Base-by-base conservation (phyloP, 2,888 invertebrate species). In the Euzetes globulus region DNA sequence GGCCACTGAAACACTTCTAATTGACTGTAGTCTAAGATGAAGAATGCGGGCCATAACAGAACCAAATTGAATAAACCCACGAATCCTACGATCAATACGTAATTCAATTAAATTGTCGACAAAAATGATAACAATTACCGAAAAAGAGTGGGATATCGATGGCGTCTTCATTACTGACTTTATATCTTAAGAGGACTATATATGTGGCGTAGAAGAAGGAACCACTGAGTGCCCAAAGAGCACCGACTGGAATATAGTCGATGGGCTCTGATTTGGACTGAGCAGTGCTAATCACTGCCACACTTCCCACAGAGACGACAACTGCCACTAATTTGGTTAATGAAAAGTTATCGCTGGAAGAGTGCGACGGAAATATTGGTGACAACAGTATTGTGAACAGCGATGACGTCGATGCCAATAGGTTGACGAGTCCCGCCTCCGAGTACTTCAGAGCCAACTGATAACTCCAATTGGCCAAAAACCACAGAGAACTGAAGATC, bases 111-210 rank as follows among this genome's bases (percentile, higher is more conserved):
- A 71, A 22, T 29, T 82, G 4, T 27, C 1, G 17, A 9, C 9
- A 1, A 7, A 19, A 17, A 33, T 29, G 29, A 15, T 5, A n/a
- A 6, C 0, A 37, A 65, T 2, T 83, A 94, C 94, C 97, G 83
- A 97, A 95, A 84, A 98, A 93, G 85, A 97, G 87, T 73, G 94
- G 92, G 80, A 95, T 91, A 84, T 96, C 94, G 83, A 98, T 89
- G 82, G 91, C 91, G 80, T 95, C 94, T 82, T 95, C 94, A 81
- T 91, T 90, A 81, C 94, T 91, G 77, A 94, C 90, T 84, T 91
- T 91, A 50, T 83, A 79, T 80, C 90, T 86, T 73, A 95, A 87
- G 81, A 94, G 88, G 76, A 96, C 91, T 79, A 97, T 87, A 84
- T 96, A 97, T 72, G 90, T 85, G 5, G 97, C 91, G 84, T 96